Conservation (phyloP, 2,113 vertebrate species). For the Paracanthobrama guichenoti region DNA sequence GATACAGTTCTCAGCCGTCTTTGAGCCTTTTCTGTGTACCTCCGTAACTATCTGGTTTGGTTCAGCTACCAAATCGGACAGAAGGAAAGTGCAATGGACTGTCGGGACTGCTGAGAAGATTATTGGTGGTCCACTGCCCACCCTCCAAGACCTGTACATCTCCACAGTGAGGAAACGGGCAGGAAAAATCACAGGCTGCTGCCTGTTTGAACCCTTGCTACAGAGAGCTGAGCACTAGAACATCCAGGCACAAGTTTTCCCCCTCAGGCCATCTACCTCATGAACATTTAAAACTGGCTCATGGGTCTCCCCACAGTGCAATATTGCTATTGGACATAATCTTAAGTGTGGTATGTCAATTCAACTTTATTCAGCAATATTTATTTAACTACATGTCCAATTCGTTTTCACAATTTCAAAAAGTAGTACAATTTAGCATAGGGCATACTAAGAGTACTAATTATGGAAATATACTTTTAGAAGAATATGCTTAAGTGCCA, state of each 20-base stretch:
- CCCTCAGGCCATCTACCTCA: conserved; percentile 10
- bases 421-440: background rate
- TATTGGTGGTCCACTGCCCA: background rate
- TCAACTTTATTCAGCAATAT: background rate
- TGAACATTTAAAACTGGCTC: conserved; percentile 7
- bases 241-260: background rate
- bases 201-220: background rate
- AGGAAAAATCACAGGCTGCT: background rate
- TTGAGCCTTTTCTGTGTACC: conserved; percentile 2
- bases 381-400: background rate
- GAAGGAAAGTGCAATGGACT: conserved; percentile 9
- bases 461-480: background rate
- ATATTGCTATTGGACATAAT: background rate
- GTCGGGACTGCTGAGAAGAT: conserved; percentile 11
- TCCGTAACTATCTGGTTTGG: background rate
- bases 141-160: conserved; percentile 11
- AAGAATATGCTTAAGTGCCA: background rate
- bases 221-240: background rate
- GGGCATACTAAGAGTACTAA: background rate
- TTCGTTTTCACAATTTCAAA: too few relatives aligned
- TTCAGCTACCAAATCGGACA: conserved; percentile 19
- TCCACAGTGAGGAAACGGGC: background rate
- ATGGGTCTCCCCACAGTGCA: background rate
- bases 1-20: background rate
- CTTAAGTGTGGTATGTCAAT: background rate